Percentiles rank a stretch among this genome's conserved stretches.
These are phyloP conservation scores for Protosalanx chinensis DNA, from an alignment of 2,797 vertebrate species.

Conservation along the genomic window DNA sequence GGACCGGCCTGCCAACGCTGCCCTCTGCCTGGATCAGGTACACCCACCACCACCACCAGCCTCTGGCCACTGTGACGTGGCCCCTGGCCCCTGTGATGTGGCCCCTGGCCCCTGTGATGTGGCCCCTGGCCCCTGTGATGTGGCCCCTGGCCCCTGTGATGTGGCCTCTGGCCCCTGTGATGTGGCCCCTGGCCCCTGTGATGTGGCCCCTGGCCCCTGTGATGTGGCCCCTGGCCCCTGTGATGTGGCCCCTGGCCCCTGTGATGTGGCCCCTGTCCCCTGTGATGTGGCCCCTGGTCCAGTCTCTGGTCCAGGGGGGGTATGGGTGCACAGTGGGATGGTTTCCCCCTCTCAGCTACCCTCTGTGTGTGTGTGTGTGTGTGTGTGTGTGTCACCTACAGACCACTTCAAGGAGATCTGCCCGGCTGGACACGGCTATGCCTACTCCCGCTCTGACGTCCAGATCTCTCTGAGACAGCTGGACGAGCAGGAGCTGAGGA, in stretches of 20 bases:
- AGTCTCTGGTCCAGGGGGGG: slow-evolving; percentile 35
- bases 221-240: slow-evolving; percentile 13
- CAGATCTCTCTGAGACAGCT: slow-evolving; percentile 81
- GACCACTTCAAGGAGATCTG: slow-evolving; percentile 82
- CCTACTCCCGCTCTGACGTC: slow-evolving; percentile 76
- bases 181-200: slow-evolving; percentile 23
- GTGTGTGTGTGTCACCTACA: slow-evolving; percentile 38
- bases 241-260: slow-evolving; percentile 38
- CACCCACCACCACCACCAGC: not conserved
- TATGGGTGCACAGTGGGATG: slow-evolving; percentile 3
- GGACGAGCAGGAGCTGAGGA: slow-evolving; percentile 79
- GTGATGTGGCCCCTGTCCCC: not conserved
- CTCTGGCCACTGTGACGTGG: too few relatives aligned
- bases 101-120: slow-evolving; percentile 28
- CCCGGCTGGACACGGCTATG: slow-evolving; percentile 78
- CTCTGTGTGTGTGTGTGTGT: slow-evolving; percentile 30
- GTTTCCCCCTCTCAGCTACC: slow-evolving; percentile 38
- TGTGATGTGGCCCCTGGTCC: slow-evolving; percentile 58
- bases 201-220: slow-evolving; percentile 48
- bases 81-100: slow-evolving; percentile 46
- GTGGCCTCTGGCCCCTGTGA: too few relatives aligned
- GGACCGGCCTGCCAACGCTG: slow-evolving; percentile 70
- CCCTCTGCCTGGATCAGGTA: slow-evolving; percentile 75
- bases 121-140: slow-evolving; percentile 40
- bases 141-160: slow-evolving; percentile 54